phyloP scores from a whole-genome alignment of 53 echinoderm and acorn worm species.

The Holothuria leucospilota region DNA sequence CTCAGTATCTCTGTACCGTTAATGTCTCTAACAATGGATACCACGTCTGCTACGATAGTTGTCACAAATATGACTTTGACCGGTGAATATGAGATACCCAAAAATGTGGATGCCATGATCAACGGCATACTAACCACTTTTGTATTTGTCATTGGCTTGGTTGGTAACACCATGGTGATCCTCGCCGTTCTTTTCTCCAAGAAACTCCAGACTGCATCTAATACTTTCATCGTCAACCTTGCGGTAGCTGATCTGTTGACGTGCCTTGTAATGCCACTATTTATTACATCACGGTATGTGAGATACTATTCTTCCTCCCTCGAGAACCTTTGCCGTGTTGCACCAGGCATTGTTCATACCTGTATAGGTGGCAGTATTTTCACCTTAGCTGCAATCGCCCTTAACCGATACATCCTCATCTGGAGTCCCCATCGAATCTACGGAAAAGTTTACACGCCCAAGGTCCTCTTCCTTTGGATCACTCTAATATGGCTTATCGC shows the following conservation, averaged over 20 bases:
- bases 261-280: background rate
- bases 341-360: background rate
- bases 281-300: background rate
- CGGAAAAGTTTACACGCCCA: background rate
- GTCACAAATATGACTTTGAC: too few species aligned
- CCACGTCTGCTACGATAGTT: too few species aligned
- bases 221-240: slow-evolving; percentile 8
- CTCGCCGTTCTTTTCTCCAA: slow-evolving; percentile 1
- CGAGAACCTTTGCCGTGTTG: background rate
- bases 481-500: background rate
- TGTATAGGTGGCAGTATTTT: background rate
- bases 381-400: slow-evolving; percentile 15
- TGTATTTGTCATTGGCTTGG: background rate
- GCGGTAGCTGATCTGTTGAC: slow-evolving; percentile 18
- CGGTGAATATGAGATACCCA: background rate
- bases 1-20: too few species aligned
- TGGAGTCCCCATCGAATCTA: background rate
- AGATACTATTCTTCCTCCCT: background rate
- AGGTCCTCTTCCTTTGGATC: background rate
- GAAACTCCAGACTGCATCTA: slow-evolving; percentile 17
- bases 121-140: background rate
- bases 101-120: background rate
- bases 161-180: slow-evolving; percentile 1
- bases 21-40: too few species aligned
- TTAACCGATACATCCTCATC: slow-evolving; percentile 17